Percentiles rank a stretch among this genome's conserved stretches.
phyloP scores from a whole-genome alignment of 2,113 vertebrate genomes.

The Myiozetetes cayanensis region DNA sequence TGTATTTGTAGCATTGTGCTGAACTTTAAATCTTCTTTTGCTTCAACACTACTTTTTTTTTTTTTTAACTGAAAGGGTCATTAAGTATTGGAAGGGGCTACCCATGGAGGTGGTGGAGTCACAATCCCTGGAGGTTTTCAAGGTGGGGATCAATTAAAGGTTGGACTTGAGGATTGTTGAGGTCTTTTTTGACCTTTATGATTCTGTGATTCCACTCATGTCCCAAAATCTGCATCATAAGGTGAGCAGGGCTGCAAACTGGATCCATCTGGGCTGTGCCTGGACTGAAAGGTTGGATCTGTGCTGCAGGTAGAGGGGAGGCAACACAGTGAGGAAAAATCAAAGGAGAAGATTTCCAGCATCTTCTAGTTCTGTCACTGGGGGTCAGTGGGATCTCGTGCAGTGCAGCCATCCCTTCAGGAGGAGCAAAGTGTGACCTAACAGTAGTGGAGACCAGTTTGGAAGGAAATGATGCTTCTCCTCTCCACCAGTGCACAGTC shows the following conservation, averaged over 20 bases:
- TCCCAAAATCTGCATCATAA: not conserved
- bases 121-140: not conserved
- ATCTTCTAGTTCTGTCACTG: rapidly evolving
- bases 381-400: rapidly evolving
- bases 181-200: not conserved
- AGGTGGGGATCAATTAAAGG: rapidly evolving
- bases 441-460: not conserved
- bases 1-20: not conserved
- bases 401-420: not conserved
- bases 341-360: not conserved
- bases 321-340: rapidly evolving
- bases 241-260: not conserved
- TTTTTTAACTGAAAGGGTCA: not conserved
- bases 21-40: not conserved
- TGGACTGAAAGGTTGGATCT: not conserved
- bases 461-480: not conserved
- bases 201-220: not conserved
- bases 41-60: not conserved
- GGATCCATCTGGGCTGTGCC: rapidly evolving
- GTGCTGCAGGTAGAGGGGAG: not conserved
- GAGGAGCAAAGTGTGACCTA: not conserved
- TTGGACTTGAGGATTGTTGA: rapidly evolving
- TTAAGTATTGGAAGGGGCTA: not conserved
- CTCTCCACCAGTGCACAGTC: rapidly evolving
- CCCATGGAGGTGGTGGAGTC: not conserved